phyloP scores from a whole-genome alignment of 2,113 vertebrate species.

The Hyperoodon ampullatus region DNA sequence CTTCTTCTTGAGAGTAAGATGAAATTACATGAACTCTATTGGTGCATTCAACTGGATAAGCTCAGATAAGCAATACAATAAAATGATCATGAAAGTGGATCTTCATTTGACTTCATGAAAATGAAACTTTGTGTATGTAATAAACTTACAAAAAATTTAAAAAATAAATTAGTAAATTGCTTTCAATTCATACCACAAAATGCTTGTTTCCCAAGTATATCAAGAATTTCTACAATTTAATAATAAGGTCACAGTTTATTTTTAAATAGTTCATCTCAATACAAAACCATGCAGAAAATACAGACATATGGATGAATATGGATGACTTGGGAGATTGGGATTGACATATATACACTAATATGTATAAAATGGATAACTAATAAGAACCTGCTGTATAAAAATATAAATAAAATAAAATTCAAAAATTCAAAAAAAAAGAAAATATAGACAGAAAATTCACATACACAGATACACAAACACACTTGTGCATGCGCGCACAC shows the following conservation, averaged over 20 bases:
- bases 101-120: not conserved
- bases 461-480: not conserved
- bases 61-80: not conserved
- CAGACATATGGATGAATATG: too few relatives aligned
- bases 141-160: not conserved
- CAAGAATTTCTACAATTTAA: not conserved
- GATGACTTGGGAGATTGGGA: too few relatives aligned
- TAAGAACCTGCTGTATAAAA: too few relatives aligned
- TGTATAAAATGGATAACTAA: too few relatives aligned
- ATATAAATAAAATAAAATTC: too few relatives aligned
- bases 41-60: not conserved
- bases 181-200: not conserved
- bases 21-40: not conserved
- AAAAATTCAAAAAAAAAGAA: too few relatives aligned
- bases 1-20: not conserved
- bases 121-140: not conserved
- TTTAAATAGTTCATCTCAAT: not conserved
- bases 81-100: not conserved
- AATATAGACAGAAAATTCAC: not conserved
- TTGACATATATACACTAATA: too few relatives aligned
- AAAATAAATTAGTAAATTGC: not conserved
- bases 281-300: not conserved
- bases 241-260: not conserved
- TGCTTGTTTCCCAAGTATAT: not conserved
- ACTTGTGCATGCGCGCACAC: accelerated